A percentile compares a stretch with the other conserved stretches of the same genome.
Conservation (phyloP, 2,888 invertebrate genomes). For the Caenorhabditis japonica region DNA sequence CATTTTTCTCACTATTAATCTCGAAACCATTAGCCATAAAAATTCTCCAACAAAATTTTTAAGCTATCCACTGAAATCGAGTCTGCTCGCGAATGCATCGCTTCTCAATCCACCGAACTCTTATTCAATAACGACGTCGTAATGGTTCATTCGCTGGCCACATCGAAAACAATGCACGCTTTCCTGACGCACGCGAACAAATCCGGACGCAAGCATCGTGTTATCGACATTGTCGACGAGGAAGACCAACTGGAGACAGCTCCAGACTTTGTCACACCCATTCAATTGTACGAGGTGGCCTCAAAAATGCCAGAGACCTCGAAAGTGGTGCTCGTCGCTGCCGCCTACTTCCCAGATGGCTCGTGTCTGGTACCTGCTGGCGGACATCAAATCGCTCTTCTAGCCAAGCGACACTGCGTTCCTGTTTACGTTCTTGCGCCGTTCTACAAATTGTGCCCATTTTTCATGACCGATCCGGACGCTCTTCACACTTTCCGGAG, state of each 20-base stretch:
- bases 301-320: constrained; percentile 55
- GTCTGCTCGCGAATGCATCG: constrained; percentile 60
- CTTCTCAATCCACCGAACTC: constrained; percentile 61
- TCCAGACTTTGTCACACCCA: constrained; percentile 51
- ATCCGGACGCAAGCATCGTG: constrained; percentile 30
- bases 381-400: constrained; percentile 65
- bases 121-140: constrained; percentile 63
- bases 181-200: constrained; percentile 44
- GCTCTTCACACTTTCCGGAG: constrained; percentile 49
- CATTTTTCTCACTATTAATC: no score
- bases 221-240: constrained; percentile 36
- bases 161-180: constrained; percentile 61
- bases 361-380: constrained; percentile 70
- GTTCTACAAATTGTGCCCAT: constrained; percentile 69
- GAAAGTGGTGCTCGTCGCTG: constrained; percentile 67
- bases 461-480: constrained; percentile 55
- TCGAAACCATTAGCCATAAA: no score
- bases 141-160: constrained; percentile 59
- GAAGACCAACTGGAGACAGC: constrained; percentile 29
- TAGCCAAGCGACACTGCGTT: constrained; percentile 69
- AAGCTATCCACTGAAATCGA: constrained; percentile 65
- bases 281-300: constrained; percentile 53
- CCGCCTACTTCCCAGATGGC: constrained; percentile 72
- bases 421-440: constrained; percentile 70
- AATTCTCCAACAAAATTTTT: constrained; percentile 15